A percentile compares a stretch with the other conserved stretches of the same genome.
These are phyloP conservation scores for Ariopsis seemanni DNA, from an alignment of 2,113 vertebrate genomes.

Conservation along the genomic window DNA sequence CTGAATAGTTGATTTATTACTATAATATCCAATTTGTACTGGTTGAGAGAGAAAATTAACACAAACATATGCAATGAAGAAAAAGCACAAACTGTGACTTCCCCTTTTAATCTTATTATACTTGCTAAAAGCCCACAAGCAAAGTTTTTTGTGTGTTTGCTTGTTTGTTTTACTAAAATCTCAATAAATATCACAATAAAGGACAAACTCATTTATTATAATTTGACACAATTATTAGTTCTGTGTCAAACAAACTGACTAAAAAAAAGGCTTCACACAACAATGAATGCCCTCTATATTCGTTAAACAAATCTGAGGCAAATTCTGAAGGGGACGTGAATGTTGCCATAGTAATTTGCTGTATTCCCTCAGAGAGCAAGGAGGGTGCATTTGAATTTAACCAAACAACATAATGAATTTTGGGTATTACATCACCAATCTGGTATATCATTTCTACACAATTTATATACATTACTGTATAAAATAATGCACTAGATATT, in stretches of 20 bases:
- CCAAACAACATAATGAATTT: too few relatives aligned
- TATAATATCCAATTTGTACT: background rate
- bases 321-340: background rate
- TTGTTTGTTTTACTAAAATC: too few relatives aligned
- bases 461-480: too few relatives aligned
- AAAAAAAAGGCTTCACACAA: background rate
- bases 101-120: background rate
- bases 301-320: background rate
- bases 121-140: background rate
- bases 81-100: background rate
- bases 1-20: background rate
- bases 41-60: background rate
- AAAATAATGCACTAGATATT: too few relatives aligned
- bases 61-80: background rate
- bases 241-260: background rate
- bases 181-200: background rate
- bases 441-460: background rate
- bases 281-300: background rate
- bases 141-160: background rate
- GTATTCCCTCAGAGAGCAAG: background rate
- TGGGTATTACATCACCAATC: background rate
- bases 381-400: background rate
- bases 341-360: background rate
- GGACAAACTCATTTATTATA: background rate
- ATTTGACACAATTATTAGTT: background rate